phyloP scores from a whole-genome alignment of 2,797 vertebrate genomes.

The Crocidura indochinensis region DNA sequence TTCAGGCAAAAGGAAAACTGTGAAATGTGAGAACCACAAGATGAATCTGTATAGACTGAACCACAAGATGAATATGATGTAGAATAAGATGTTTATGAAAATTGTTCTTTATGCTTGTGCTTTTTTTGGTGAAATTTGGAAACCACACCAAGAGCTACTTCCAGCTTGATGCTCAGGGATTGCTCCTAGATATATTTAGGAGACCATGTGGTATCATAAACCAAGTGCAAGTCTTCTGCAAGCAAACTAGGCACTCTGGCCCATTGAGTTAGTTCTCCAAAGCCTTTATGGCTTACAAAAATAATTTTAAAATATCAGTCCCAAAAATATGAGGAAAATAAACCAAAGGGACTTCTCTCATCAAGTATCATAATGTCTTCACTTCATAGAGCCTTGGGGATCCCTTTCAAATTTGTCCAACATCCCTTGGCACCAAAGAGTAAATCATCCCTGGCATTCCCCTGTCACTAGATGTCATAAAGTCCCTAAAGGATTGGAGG shows the following conservation, averaged over 20 bases:
- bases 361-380: neutral
- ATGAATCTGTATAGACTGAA: neutral
- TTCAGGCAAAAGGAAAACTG: neutral
- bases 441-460: constrained; percentile 65
- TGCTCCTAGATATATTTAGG: too few relatives aligned
- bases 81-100: neutral
- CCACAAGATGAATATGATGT: neutral
- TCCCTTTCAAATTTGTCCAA: constrained; percentile 57
- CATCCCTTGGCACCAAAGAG: constrained; percentile 14
- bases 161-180: too few relatives aligned
- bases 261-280: too few relatives aligned
- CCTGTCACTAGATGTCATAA: constrained; percentile 45
- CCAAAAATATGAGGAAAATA: neutral
- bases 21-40: neutral
- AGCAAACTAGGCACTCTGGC: too few relatives aligned
- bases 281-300: neutral
- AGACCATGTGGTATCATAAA: too few relatives aligned
- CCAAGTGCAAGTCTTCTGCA: too few relatives aligned
- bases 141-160: too few relatives aligned
- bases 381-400: constrained; percentile 45
- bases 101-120: neutral
- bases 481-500: constrained; percentile 42
- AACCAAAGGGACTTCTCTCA: neutral
- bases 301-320: neutral
- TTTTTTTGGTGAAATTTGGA: too few relatives aligned